Evolutionary conservation across 2,888 invertebrate genomes (phyloP), one percentile per base, ranked within the genome.

Genomic region (Nymphalis urticae): DNA sequence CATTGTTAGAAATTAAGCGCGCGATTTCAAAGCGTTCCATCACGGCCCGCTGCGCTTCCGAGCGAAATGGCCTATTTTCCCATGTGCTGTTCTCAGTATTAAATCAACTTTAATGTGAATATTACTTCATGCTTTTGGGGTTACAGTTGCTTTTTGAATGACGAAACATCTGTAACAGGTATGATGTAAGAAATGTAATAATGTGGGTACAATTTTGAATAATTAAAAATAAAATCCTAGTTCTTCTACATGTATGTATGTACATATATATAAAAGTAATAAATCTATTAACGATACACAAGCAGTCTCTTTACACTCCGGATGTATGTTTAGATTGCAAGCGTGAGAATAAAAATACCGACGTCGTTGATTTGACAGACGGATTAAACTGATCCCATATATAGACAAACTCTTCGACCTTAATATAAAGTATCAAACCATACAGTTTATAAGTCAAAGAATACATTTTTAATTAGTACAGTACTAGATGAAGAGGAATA

Each of bases 341-440:
- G 48, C 54, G 56, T 48, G 48, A 64, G 64, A 64, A 47, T 64
- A 64, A 64, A 27, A 54, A 32, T 27, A 54, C 19, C 24, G 56
- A 36, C 17, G 56, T 32, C 27, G 32, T 32, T 36, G 36, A 7
- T n/a, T 36, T 17, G 56, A 56, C n/a, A 36, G 36, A 2, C n/a
- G n/a, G n/a, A 56, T 32, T n/a, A 7, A 56, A 13, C 36, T 56
- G 56, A 36, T 21, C 32, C 56, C 10, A 32, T 16, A 48, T 50
- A 58, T 2, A 10, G 36, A 10, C 19, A n/a, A 19, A 17, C 10
- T 58, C n/a, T 36, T 36, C 32, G 7, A 56, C 32, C 9, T 58
- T 58, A 36, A 19, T 8, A n/a, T 36, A 54, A 32, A 19, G 16
- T 27, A 48, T 42, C 50, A 50, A 27, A 7, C 4, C n/a, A 1